Evolutionary conservation across 1,140 invertebrate species (phyloP).

Genomic region (Panonychus citri): DNA sequence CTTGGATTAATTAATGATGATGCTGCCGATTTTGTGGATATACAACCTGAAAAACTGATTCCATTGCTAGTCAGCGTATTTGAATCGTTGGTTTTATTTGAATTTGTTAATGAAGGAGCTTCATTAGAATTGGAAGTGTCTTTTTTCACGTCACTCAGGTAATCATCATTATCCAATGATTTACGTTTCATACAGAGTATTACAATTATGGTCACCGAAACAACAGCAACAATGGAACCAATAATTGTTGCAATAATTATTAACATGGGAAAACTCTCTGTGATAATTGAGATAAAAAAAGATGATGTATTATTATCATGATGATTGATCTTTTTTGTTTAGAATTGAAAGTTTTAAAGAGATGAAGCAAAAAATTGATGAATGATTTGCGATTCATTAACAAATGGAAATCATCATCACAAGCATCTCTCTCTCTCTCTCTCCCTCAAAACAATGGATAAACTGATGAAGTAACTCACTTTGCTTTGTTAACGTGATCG

Average conservation of each 20-base stretch:
- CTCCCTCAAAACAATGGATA: neutral
- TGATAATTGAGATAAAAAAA: constrained; percentile 2
- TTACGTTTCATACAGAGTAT: constrained; percentile 34
- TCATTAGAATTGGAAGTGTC: neutral
- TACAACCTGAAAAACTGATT: too few species aligned
- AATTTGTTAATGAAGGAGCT: neutral
- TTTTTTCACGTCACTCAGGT: neutral
- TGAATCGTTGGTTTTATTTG: neutral
- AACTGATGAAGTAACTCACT: constrained; percentile 40
- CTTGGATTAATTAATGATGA: neutral
- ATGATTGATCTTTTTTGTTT: too few species aligned
- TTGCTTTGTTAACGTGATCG: constrained; percentile 59
- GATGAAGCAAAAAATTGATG: neutral
- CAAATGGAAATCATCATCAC: neutral
- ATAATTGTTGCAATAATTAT: constrained; percentile 36
- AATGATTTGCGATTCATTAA: neutral
- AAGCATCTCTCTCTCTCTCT: neutral
- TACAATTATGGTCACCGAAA: constrained; percentile 36
- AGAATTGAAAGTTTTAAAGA: neutral
- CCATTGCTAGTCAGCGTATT: too few species aligned
- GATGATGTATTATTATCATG: too few species aligned
- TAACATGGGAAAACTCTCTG: constrained; percentile 38
- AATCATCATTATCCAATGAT: neutral
- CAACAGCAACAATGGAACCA: constrained; percentile 37
- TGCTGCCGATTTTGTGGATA: too few species aligned